Base-by-base conservation (phyloP, 2,797 vertebrate species). In the Zalophus californianus region DNA sequence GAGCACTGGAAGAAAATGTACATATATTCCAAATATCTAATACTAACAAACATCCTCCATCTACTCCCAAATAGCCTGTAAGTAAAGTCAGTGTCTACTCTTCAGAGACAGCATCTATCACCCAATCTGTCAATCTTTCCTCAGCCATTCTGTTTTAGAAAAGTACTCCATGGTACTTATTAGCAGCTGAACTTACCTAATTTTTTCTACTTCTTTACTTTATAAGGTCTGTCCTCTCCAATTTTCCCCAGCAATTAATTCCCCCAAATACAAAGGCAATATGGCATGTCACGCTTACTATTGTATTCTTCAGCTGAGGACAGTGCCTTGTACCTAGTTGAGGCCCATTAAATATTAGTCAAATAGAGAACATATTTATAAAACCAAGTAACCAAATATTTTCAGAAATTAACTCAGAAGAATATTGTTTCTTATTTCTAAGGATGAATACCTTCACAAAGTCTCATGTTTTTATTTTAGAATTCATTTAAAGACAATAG, bases 401-500 rank as follows among this genome's bases (percentile, higher is more conserved):
- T 84, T 87, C 29, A 75, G 64, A 94, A 56, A 73, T 38, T 89
- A 54, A 92, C 52, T 84, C 18, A 64, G n/a, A 62, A 86, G 68
- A 75, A 58, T 52, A 64, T 66, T 72, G 64, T 70, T 78, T 94
- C 56, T 84, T 93, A 87, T 60, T 90, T 92, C 75, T 78, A 78
- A 48, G 66, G 82, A 94, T 62, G 86, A 86, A 62, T n/a, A 84
- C 44, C 64, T 83, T 52, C 9, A 32, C 25, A 68, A 95, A 86
- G 7, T 32, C 64, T 41, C 11, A 72, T 91, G 68, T 91, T 96
- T 86, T 92, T 44, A 87, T 95, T 90, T 93, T 64, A 72, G 50
- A 96, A 94, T 96, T 93, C 25, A 77, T 68, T 91, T 75, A 14
- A 89, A 96, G 96, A 89, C 82, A 94, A 93, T 25, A 68, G 68